Base-by-base conservation (phyloP, 2,113 vertebrate species). In the Bagarius yarrelli region DNA sequence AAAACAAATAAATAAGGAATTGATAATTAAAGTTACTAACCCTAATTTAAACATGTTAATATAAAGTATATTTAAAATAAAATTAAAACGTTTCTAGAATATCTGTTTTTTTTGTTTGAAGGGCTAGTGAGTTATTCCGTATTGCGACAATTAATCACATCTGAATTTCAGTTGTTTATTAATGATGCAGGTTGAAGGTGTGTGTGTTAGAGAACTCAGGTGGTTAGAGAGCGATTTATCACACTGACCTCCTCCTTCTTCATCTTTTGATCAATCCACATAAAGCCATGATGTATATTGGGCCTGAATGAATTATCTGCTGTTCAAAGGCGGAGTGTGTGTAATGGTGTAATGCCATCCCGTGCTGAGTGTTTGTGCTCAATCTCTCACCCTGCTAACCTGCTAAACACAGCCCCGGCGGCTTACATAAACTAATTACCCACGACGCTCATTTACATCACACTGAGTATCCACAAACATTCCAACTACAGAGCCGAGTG, bases 391-490 rank as follows among this genome's bases (percentile, higher is more conserved):
- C 55, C 81, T 83, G 60, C 78, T 72, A 19, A 72, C 47, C 69
- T 72, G 69, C 85, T 66, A 63, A 81, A 78, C 25, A 63, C 86
- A 76, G 81, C 76, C 82, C 90, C 85, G 77, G 89, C 90, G 83
- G 76, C 87, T 88, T 85, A 88, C 90, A 92, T 92, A 90, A 92
- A 92, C 90, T 87, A 90, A 93, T 93, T 92, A 92, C 63, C 66
- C 60, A 72, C 11, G 56, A 78, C 32, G 83, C 81, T 84, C 82
- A 89, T 89, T 85, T 83, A 74, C 87, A 86, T 78, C 64, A 85
- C 60, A 74, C n/a, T 36, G 84, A 71, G 56, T 88, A 87, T 83
- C 70, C 83, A 88, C 78, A 86, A 79, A 60, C 64, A 71, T n/a
- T 66, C 27, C 40, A 73, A 57, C 47, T 15, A 52, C 34, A 16